Base-by-base conservation (phyloP, 2,797 vertebrate species). In the Erethizon dorsatum region DNA sequence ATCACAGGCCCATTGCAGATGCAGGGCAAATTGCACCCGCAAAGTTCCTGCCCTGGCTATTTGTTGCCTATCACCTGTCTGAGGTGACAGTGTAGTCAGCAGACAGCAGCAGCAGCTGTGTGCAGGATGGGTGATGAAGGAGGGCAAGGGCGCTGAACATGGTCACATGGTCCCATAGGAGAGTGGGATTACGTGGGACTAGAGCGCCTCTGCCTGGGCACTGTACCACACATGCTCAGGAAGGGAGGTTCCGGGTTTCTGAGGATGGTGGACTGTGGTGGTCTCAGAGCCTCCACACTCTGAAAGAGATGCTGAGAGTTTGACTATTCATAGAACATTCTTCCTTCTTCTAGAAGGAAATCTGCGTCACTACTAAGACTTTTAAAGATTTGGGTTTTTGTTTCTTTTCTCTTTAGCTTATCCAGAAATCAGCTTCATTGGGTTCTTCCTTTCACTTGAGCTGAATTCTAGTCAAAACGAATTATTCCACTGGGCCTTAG, bases 21-120 rank as follows among this genome's bases (percentile, higher is more conserved):
- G 61, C 50, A 78, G 96, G 96, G 96, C 59, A 20, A 2, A 11
- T 69, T 93, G 87, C 67, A 26, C 95, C 86, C 77, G 33, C 88
- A 71, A 87, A 57, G 80, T 90, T 96, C 77, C 96, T 59, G 6
- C 67, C 54, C 3, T 80, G 77, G 75, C 13, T 12, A 3, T 67
- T 86, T 52, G n/a, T 54, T 41, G 83, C 31, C 6, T 1, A 33
- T 67, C 63, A 33, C 63, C n/a, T n/a, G 63, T 82, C 56, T 59
- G 11, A 83, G 65, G 97, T 1, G n/a, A 88, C 47, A 6, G 18
- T 94, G 2, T 22, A 17, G 41, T 33, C 20, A 73, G 50, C 28
- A 65, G n/a, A 5, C n/a, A 6, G 2, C 75, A 12, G 22, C 26
- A 79, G 75, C 69, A 92, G 52, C 92, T 22, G 20, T 7, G 8